phyloP scores from a whole-genome alignment of 2,888 invertebrate genomes.

The Andrena hattorfiana region DNA sequence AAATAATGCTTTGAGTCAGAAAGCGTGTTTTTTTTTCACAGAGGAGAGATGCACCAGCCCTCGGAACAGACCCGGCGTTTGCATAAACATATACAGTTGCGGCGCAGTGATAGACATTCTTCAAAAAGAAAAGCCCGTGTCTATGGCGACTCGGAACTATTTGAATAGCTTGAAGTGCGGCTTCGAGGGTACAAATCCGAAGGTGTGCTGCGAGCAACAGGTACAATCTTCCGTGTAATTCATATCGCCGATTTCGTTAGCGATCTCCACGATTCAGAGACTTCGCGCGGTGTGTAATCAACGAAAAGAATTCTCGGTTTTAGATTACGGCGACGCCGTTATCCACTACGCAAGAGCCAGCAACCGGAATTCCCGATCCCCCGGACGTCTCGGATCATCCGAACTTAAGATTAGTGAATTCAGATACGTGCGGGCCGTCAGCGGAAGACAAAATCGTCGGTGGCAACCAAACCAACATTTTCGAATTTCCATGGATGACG shows the following conservation, averaged over 20 bases:
- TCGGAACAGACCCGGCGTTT: slow-evolving; percentile 76
- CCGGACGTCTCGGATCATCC: slow-evolving; percentile 84
- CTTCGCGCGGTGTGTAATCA: neutral
- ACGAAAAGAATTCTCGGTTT: neutral
- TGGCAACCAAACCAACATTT: slow-evolving; percentile 88
- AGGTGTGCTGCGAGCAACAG: slow-evolving; percentile 83
- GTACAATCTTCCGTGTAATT: slow-evolving; percentile 36
- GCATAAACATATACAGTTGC: slow-evolving; percentile 84
- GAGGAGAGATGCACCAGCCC: slow-evolving; percentile 79
- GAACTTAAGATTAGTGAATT: slow-evolving; percentile 83
- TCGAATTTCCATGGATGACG: slow-evolving; percentile 92
- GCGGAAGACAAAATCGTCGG: slow-evolving; percentile 87
- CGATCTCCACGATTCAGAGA: neutral
- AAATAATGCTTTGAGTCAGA: neutral
- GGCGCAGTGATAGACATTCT: slow-evolving; percentile 77
- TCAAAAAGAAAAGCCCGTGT: slow-evolving; percentile 73
- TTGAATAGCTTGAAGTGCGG: slow-evolving; percentile 85
- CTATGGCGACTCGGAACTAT: slow-evolving; percentile 70
- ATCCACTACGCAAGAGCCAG: neutral
- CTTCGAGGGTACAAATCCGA: slow-evolving; percentile 83
- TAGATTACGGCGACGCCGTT: neutral
- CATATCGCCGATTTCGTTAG: neutral
- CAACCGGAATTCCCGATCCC: slow-evolving; percentile 53
- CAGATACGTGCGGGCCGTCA: slow-evolving; percentile 87
- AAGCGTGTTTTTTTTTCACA: slow-evolving; percentile 20